Percentiles rank a stretch among this genome's conserved stretches.
Conservation (phyloP, 2,888 invertebrate genomes). For the Xanthorhoe spadicearia region DNA sequence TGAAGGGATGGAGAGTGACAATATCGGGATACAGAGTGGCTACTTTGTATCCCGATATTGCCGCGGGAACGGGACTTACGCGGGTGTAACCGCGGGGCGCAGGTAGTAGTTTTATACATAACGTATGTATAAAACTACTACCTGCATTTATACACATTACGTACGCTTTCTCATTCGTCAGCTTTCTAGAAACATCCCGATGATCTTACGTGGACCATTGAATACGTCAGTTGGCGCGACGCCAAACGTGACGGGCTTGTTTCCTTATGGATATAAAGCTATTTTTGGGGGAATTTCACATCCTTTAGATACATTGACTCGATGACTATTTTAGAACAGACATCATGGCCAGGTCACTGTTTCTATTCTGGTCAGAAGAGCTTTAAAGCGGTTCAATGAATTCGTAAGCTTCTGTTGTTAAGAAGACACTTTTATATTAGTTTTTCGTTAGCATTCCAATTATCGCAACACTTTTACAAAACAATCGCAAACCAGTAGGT, state of each 20-base stretch:
- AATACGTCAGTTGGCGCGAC: constrained; percentile 36
- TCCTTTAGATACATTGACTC: constrained; percentile 30
- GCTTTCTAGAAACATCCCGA: constrained; percentile 4
- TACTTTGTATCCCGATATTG: too few relatives aligned
- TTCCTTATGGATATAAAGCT: constrained; percentile 40
- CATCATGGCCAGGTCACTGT: constrained; percentile 31
- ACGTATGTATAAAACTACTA: too few relatives aligned
- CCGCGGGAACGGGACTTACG: too few relatives aligned
- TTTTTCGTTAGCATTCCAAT: too few relatives aligned
- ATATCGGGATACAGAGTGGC: too few relatives aligned
- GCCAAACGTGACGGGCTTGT: constrained; percentile 38
- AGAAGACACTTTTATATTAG: background rate
- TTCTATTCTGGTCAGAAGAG: constrained; percentile 13
- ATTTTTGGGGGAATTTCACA: constrained; percentile 36
- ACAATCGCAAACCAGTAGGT: too few relatives aligned
- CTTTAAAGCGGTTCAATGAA: background rate
- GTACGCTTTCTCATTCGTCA: background rate
- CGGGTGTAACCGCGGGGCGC: too few relatives aligned
- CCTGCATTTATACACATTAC: background rate
- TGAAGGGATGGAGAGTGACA: too few relatives aligned
- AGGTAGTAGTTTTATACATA: too few relatives aligned
- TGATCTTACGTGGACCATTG: constrained; percentile 31
- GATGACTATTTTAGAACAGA: constrained; percentile 24
- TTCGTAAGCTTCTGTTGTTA: background rate
- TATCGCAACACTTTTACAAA: too few relatives aligned